Conservation (phyloP, 2,888 invertebrate species). For the Strigamia crassipes region DNA sequence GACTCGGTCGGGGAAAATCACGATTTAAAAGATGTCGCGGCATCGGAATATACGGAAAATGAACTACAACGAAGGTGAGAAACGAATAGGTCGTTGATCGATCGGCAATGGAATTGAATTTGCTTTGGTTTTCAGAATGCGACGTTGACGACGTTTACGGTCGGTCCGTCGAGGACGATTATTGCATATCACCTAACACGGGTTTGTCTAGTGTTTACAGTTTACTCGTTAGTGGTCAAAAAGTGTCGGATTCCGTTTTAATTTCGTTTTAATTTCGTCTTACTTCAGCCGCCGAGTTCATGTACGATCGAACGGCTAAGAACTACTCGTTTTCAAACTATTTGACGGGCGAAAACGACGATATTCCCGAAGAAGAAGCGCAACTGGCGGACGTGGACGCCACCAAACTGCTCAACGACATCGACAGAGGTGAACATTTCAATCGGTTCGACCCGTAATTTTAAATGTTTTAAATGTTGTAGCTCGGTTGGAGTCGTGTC, state of each 20-base stretch:
- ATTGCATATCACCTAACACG: constrained; percentile 86
- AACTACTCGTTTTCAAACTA: constrained; percentile 70
- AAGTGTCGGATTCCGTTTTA: no score
- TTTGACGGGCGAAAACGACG: constrained; percentile 66
- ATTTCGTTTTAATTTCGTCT: neutral
- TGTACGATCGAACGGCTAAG: constrained; percentile 74
- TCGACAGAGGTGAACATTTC: neutral
- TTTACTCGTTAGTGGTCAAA: no score
- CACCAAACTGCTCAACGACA: neutral
- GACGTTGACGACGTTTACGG: constrained; percentile 92
- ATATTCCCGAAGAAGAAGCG: constrained; percentile 74
- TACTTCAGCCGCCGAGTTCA: constrained; percentile 67
- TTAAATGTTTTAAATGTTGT: no score
- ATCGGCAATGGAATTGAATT: no score
- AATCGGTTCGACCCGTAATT: no score
- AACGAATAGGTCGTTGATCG: neutral
- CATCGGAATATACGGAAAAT: constrained; percentile 83
- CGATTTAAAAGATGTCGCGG: constrained; percentile 71
- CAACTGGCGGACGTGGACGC: constrained; percentile 58
- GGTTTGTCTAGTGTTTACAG: constrained; percentile 56
- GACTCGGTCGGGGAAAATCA: neutral
- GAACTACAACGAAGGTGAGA: constrained; percentile 77
- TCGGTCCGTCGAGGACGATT: constrained; percentile 91
- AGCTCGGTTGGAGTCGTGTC: constrained; percentile 77
- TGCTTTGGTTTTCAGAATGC: constrained; percentile 67